Evolutionary conservation across 1,140 invertebrate species (phyloP).

Genomic region (Mizuhopecten yessoensis): DNA sequence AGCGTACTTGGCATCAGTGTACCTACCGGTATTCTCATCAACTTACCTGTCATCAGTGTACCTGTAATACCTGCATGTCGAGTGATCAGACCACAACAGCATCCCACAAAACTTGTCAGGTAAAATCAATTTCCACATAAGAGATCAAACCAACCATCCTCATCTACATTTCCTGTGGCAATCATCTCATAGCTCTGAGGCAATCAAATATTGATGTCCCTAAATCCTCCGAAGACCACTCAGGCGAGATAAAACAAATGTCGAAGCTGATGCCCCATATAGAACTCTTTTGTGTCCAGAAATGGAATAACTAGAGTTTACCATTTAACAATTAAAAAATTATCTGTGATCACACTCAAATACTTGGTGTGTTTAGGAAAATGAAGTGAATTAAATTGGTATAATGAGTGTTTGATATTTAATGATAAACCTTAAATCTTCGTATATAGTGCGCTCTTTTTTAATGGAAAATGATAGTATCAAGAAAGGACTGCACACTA

Average conservation of each 20-base stretch:
- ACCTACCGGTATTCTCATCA: neutral
- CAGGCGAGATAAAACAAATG: neutral
- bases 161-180: neutral
- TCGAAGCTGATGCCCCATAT: neutral
- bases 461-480: too few relatives aligned
- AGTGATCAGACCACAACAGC: neutral
- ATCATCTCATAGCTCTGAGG: neutral
- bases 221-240: neutral
- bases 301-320: neutral
- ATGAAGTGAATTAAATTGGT: too few relatives aligned
- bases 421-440: too few relatives aligned
- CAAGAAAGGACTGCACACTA: too few relatives aligned
- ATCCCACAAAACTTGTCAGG: neutral
- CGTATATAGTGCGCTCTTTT: too few relatives aligned
- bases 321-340: neutral
- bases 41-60: neutral
- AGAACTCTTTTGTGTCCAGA: neutral
- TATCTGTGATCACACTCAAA: neutral
- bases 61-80: neutral
- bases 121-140: neutral
- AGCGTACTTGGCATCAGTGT: too few relatives aligned
- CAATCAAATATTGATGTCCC: neutral
- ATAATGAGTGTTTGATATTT: too few relatives aligned
- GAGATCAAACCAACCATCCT: constrained; percentile 20
- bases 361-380: neutral